Base-by-base conservation (phyloP, 1,140 invertebrate species). In the Bombus turneri region DNA sequence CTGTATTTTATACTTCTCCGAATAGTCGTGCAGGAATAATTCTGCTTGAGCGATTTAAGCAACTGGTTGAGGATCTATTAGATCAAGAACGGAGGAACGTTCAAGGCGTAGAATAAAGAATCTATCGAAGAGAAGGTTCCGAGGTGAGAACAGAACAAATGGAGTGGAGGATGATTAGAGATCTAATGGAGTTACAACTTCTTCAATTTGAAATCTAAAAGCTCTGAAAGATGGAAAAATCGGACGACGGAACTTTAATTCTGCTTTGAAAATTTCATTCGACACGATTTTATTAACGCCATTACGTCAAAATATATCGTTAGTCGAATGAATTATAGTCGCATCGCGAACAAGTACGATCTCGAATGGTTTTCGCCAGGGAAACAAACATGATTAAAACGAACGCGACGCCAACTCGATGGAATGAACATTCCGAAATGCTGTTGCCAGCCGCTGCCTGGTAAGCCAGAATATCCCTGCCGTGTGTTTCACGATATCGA, bases 361-460 rank as follows among this genome's bases (percentile, higher is more conserved):
- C 43, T 53, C 28, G 43, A 59, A 28, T 31, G 68, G 18, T 31
- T 41, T 31, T n/a, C 73, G 12, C 43, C 9, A 15, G 28, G 18
- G 64, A 31, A 31, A 41, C n/a, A 34, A 39, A 59, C n/a, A 73
- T 28, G 69, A 81, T 81, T 81, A 81, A 81, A 81, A 72, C 64
- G 39, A 72, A 2, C 13, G 28, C 25, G 64, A 62, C n/a, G 9
- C 41, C 64, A 13, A 53, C 6, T 53, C 68, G 79, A 31, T 28
- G 28, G 57, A 39, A 47, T 12, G 59, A 75, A 74, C 59, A 57
- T 69, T 53, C 22, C 68, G 28, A n/a, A 57, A 83, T 34, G 22
- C 22, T 39, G 39, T 22, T 57, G 39, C 43, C 53, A 53, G 43
- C 3, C 34, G 31, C 25, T 47, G 3, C 15, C 37, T 18, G 10